These are phyloP conservation scores for Sclerodermus sp. DNA, from an alignment of 2,888 invertebrate genomes.

Conservation along the genomic window DNA sequence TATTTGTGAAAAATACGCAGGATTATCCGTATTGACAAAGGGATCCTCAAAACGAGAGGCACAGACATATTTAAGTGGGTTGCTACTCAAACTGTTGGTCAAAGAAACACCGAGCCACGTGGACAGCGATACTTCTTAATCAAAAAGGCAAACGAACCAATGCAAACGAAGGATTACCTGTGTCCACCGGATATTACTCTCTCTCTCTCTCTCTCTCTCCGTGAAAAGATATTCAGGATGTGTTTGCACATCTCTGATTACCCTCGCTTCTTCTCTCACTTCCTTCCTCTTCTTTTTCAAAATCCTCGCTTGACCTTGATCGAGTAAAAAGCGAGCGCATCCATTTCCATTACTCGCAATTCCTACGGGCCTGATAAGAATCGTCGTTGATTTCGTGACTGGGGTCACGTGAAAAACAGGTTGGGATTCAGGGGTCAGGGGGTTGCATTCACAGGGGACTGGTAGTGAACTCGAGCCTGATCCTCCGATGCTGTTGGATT, in stretches of 20 bases:
- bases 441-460: too few relatives aligned
- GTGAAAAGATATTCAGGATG: neutral
- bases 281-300: neutral
- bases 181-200: slow-evolving; percentile 13
- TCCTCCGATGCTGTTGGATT: too few relatives aligned
- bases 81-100: slow-evolving; percentile 25
- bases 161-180: slow-evolving; percentile 35
- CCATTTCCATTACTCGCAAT: neutral
- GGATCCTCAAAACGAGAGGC: too few relatives aligned
- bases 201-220: too few relatives aligned
- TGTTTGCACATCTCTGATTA: neutral
- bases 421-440: too few relatives aligned
- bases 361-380: neutral
- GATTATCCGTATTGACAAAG: too few relatives aligned
- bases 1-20: too few relatives aligned
- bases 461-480: too few relatives aligned
- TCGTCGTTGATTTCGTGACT: neutral
- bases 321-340: neutral
- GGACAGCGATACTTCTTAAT: slow-evolving; percentile 32
- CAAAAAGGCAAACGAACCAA: slow-evolving; percentile 33
- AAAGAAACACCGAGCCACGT: slow-evolving; percentile 41
- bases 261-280: neutral
- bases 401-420: neutral
- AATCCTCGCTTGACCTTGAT: neutral
- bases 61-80: too few relatives aligned